Evolutionary conservation across 1,140 invertebrate genomes (phyloP).

Genomic region (Argopecten irradians): DNA sequence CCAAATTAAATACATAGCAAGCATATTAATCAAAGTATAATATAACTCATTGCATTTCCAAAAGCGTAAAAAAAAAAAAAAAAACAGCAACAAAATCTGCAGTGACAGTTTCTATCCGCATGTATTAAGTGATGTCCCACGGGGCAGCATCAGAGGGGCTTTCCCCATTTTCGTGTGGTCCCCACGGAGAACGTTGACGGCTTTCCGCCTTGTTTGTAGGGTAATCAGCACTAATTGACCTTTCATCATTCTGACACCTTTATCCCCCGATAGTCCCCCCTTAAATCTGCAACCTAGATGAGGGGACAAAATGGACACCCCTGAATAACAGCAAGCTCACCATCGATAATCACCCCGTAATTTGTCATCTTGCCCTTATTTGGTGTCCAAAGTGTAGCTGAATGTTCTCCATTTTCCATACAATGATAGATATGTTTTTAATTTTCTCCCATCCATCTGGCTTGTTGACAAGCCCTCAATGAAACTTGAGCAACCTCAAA

Average conservation of each 20-base stretch:
- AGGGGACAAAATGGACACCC: neutral
- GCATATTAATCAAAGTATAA: neutral
- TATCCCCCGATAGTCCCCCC: neutral
- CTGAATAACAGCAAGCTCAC: neutral
- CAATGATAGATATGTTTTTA: slow-evolving; percentile 4
- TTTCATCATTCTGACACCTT: slow-evolving; percentile 13
- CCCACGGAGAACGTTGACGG: neutral
- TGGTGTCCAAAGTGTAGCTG: neutral
- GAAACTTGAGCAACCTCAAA: slow-evolving; percentile 7
- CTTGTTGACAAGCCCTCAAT: neutral
- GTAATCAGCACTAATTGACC: slow-evolving; percentile 16
- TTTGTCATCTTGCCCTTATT: slow-evolving; percentile 15
- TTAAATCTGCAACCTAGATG: neutral
- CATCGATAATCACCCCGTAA: neutral
- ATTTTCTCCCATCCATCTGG: neutral
- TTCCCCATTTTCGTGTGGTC: neutral
- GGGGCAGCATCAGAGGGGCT: neutral
- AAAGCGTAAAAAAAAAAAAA: too few species aligned
- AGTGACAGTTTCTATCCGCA: slow-evolving; percentile 1
- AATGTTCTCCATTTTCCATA: neutral
- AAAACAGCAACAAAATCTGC: neutral
- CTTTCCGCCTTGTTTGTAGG: neutral
- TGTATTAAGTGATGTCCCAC: neutral
- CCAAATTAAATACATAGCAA: slow-evolving; percentile 8
- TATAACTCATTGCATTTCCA: neutral